A percentile compares a stretch with the other conserved stretches of the same genome.
Evolutionary conservation across 1,140 invertebrate genomes (phyloP).

Genomic region (Drosophila bocki): DNA sequence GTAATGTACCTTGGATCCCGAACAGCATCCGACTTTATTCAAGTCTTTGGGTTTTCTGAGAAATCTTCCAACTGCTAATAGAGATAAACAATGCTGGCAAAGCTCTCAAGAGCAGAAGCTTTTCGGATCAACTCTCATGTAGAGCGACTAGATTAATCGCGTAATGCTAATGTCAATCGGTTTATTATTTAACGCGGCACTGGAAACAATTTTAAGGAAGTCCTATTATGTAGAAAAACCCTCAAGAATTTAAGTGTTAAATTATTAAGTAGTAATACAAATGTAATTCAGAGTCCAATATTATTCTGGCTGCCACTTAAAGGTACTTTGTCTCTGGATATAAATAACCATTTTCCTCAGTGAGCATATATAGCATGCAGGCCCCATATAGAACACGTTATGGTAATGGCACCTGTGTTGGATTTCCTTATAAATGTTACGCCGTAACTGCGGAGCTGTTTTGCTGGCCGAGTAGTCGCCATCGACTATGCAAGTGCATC

Average conservation of each 20-base stretch:
- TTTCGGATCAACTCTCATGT: conserved; percentile 5
- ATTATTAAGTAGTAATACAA: neutral
- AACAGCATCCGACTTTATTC: neutral
- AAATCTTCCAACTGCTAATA: neutral
- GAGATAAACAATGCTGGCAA: neutral
- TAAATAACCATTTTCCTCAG: conserved; percentile 11
- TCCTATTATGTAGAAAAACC: neutral
- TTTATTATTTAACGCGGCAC: conserved; percentile 15
- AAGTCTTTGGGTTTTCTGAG: neutral
- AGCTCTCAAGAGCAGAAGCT: conserved; percentile 17
- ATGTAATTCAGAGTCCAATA: too few species aligned
- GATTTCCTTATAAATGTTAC: conserved; percentile 39
- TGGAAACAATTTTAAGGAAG: conserved; percentile 2
- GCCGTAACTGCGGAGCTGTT: conserved; percentile 13
- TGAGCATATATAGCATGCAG: conserved; percentile 14
- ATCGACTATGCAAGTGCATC: conserved; percentile 38
- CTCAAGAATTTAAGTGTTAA: too few species aligned
- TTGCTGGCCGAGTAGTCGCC: conserved; percentile 15
- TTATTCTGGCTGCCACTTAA: too few species aligned
- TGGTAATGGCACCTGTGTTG: conserved; percentile 53
- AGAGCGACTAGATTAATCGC: neutral
- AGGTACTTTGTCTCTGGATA: neutral
- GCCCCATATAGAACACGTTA: conserved; percentile 53
- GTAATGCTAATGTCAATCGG: conserved; percentile 9
- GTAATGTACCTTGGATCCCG: neutral